Evolutionary conservation across 2,113 vertebrate genomes (phyloP).

Genomic region (Condylura cristata): DNA sequence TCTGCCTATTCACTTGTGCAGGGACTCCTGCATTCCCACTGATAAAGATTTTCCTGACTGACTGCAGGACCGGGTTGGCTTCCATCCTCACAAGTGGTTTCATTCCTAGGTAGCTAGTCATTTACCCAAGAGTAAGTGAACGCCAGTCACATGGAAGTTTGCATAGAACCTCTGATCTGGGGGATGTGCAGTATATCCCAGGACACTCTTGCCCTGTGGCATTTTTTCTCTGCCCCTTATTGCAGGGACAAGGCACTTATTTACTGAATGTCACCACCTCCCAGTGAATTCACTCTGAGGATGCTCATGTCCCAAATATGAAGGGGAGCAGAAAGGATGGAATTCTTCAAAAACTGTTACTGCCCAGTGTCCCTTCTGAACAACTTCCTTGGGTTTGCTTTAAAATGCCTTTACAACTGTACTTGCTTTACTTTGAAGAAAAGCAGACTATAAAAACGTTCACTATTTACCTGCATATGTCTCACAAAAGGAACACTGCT

Average conservation of each 20-base stretch:
- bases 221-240: background rate
- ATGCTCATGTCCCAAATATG: background rate
- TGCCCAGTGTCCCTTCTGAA: background rate
- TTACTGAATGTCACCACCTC: background rate
- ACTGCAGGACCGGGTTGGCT: background rate
- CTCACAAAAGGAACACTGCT: background rate
- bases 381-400: background rate
- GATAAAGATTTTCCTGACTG: background rate
- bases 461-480: background rate
- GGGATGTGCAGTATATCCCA: background rate
- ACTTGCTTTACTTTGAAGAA: background rate
- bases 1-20: background rate
- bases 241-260: background rate
- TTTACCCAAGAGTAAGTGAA: background rate
- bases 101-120: background rate
- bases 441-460: background rate
- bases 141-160: background rate
- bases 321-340: background rate
- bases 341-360: background rate
- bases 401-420: background rate
- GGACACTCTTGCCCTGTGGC: background rate
- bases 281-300: background rate
- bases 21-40: background rate
- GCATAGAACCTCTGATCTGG: background rate
- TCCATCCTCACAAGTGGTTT: background rate